A percentile compares a stretch with the other conserved stretches of the same genome.
phyloP scores from a whole-genome alignment of 2,113 vertebrate genomes.

The Eidolon helvum region DNA sequence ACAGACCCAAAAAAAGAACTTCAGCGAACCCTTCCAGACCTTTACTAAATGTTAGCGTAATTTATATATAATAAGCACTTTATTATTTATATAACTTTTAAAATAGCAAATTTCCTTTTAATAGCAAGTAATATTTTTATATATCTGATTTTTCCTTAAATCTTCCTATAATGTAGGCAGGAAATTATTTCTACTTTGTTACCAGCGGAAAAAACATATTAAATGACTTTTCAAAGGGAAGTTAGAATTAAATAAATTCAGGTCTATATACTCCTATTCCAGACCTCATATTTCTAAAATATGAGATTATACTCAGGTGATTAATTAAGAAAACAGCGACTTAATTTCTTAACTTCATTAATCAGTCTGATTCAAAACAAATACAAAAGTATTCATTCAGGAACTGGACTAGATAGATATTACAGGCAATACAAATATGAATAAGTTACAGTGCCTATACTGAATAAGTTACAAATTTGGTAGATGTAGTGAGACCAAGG shows the following conservation, averaged over 20 bases:
- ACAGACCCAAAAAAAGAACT: not conserved
- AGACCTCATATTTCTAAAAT: constrained; percentile 14
- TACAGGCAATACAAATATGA: not conserved
- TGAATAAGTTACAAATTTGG: not conserved
- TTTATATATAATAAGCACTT: constrained; percentile 24
- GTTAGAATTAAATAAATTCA: constrained; percentile 36
- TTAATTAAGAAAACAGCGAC: not conserved
- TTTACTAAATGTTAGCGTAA: constrained; percentile 3
- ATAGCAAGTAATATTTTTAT: constrained; percentile 2
- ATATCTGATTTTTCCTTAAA: constrained; percentile 17
- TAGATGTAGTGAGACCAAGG: not conserved
- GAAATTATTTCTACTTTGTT: constrained; percentile 48
- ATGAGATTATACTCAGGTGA: not conserved
- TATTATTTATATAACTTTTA: not conserved
- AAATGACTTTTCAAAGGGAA: constrained; percentile 31
- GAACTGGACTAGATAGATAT: not conserved
- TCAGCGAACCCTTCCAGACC: not conserved
- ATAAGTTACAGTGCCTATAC: not conserved
- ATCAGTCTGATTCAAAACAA: constrained; percentile 1
- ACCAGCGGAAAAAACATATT: not conserved
- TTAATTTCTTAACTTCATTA: constrained; percentile 24
- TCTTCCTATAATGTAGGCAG: not conserved
- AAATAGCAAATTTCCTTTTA: constrained; percentile 43
- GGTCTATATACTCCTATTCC: not conserved
- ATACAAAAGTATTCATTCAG: not conserved